Base-by-base conservation (phyloP, 2,888 invertebrate genomes). In the Ethmia dodecea region DNA sequence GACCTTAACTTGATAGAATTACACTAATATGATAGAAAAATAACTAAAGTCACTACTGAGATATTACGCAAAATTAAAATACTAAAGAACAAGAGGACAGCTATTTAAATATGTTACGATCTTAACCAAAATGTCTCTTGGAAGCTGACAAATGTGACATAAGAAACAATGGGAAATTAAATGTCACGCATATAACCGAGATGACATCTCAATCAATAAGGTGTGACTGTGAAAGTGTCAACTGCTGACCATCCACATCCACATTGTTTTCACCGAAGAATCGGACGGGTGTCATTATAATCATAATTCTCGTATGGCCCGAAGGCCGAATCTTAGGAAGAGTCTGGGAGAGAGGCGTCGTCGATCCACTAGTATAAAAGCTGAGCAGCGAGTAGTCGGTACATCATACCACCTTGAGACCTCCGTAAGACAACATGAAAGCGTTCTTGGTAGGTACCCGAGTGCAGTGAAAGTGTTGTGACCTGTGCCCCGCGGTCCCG, bases 271-370 rank as follows among this genome's bases (percentile, higher is more conserved):
- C 83, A 74, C 84, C 71, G 74, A 75, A 65, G 75, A 79, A 78
- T 80, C 72, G 71, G 72, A 71, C 72, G 67, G 60, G 74, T 79
- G 74, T 78, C 78, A 83, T 86, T 84, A 84, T 80, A 83, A 74
- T 83, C 81, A 86, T 84, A 86, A 84, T 81, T 83, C 84, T 83
- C 80, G 62, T 61, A 65, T 65, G 73, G 72, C 63, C 73, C 78
- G 84, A 84, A 86, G 86, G 86, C 86, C 86, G 75, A 79, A 77
- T 77, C 67, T 83, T 81, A 80, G 81, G 81, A 83, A 80, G 84
- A 81, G 75, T 59, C 66, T 66, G 77, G 83, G 84, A 84, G 84
- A 84, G 86, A 77, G 86, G 86, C 70, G 73, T 60, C 68, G 65
- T 39, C 72, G 60, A 63, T 42, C 61, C 61, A 67, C 61, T 61